phyloP scores from a whole-genome alignment of 2,113 vertebrate species.

The Oreotragus oreotragus region DNA sequence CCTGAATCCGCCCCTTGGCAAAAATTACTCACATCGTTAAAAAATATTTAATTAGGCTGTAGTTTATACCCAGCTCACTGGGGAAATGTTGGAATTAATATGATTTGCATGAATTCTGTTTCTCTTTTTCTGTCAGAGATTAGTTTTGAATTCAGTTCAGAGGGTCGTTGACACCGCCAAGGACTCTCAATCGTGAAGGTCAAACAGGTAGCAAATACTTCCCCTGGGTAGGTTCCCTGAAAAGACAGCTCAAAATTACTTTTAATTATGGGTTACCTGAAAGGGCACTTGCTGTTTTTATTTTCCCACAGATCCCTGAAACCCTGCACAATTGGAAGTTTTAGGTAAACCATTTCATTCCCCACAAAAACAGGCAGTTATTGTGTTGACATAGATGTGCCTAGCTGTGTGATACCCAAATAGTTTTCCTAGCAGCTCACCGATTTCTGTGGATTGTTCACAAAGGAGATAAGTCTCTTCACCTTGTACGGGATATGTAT shows the following conservation, averaged over 20 bases:
- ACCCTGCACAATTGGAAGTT: constrained; percentile 72
- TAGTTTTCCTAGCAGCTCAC: not conserved
- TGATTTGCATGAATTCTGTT: constrained; percentile 96
- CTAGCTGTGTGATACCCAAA: not conserved
- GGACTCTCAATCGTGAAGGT: constrained; percentile 92
- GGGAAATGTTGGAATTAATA: constrained; percentile 94
- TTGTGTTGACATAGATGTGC: not conserved
- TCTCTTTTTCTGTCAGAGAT: constrained; percentile 91
- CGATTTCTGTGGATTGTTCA: not conserved
- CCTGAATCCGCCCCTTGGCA: constrained; percentile 95
- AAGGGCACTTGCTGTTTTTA: constrained; percentile 86
- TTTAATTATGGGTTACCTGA: constrained; percentile 91
- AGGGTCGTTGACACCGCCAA: constrained; percentile 91
- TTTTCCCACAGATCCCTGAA: constrained; percentile 79
- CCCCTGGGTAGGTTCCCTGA: constrained; percentile 85
- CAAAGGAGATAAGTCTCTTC: not conserved
- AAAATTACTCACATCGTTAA: constrained; percentile 98
- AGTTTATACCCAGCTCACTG: constrained; percentile 92
- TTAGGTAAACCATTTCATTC: constrained; percentile 72
- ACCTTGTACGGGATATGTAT: not conserved
- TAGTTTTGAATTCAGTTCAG: constrained; percentile 93
- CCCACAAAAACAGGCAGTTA: constrained; percentile 45
- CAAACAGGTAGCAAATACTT: constrained; percentile 88
- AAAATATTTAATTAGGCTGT: constrained; percentile 99
- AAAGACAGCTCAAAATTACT: constrained; percentile 90